Percentiles rank a stretch among this genome's conserved stretches.
Conservation (phyloP, 2,113 vertebrate species). For the Takifugu flavidus region DNA sequence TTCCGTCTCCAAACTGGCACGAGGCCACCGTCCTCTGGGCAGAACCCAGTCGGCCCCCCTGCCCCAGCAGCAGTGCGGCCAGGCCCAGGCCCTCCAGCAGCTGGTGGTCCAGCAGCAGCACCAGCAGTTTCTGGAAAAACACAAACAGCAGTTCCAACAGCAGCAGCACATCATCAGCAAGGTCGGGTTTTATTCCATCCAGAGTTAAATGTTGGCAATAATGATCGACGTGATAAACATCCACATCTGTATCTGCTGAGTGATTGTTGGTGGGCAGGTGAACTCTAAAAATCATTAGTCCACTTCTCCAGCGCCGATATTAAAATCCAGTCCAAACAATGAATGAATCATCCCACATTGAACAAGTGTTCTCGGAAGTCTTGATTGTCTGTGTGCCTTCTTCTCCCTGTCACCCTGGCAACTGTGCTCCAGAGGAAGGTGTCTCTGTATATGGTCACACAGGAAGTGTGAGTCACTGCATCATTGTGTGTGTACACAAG, state of each 20-base stretch:
- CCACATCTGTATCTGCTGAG: no score
- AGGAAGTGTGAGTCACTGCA: conserved; percentile 49
- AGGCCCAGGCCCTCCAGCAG: conserved; percentile 91
- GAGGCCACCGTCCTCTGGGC: conserved; percentile 91
- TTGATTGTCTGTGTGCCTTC: conserved; percentile 33
- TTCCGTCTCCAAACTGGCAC: conserved; percentile 90
- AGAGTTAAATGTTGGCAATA: no score
- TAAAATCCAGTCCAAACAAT: conserved; percentile 27
- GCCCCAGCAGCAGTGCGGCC: conserved; percentile 82
- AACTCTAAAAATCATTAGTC: background rate
- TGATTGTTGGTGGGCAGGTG: no score
- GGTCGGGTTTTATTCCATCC: conserved; percentile 63
- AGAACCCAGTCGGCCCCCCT: conserved; percentile 96
- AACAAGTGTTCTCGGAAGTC: conserved; percentile 35
- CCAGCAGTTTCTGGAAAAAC: conserved; percentile 98
- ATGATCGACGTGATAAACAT: no score
- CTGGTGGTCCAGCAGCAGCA: conserved; percentile 98
- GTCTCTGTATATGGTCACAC: conserved; percentile 55
- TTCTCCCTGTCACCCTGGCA: conserved; percentile 65
- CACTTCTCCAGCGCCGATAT: conserved; percentile 2
- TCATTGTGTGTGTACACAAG: conserved; percentile 23
- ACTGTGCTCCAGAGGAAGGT: conserved; percentile 56
- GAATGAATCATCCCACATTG: conserved; percentile 41
- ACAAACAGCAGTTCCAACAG: conserved; percentile 94
- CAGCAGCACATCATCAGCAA: conserved; percentile 88